Conservation (phyloP, 1,140 invertebrate genomes). For the Bombus confusus region DNA sequence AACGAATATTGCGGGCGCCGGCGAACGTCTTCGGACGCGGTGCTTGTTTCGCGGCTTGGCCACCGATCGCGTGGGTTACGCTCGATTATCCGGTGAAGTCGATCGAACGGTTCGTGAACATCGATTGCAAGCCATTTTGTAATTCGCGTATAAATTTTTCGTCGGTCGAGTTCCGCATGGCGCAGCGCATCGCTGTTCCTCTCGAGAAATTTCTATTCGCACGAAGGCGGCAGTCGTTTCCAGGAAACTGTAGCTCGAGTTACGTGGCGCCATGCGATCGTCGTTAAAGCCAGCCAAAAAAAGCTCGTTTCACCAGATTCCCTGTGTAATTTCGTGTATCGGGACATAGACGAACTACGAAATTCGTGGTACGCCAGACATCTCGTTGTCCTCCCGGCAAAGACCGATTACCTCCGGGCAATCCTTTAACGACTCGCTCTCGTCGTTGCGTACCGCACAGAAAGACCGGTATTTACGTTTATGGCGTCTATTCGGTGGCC, state of each 20-base stretch:
- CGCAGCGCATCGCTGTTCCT: background rate
- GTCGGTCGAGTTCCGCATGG: background rate
- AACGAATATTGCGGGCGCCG: conserved; percentile 42
- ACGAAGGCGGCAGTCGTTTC: background rate
- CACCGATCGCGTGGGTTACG: conserved; percentile 5
- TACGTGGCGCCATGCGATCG: conserved; percentile 55
- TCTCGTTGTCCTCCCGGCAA: conserved; percentile 47
- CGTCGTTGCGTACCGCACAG: conserved; percentile 10
- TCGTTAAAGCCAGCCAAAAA: conserved; percentile 58
- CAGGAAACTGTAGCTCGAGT: background rate
- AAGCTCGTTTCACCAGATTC: conserved; percentile 34
- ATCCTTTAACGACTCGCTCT: conserved; percentile 37
- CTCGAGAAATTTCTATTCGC: background rate
- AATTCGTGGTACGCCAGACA: conserved; percentile 4
- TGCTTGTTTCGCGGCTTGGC: background rate
- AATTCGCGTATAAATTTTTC: background rate
- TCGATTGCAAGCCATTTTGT: background rate
- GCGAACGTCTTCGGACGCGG: background rate
- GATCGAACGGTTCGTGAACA: background rate
- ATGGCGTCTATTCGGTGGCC: conserved; percentile 25
- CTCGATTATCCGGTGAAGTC: background rate
- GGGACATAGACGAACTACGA: conserved; percentile 54
- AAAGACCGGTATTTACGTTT: conserved; percentile 39
- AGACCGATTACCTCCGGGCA: conserved; percentile 6
- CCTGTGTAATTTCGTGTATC: conserved; percentile 66